Percentiles rank a stretch among this genome's conserved stretches.
phyloP scores from a whole-genome alignment of 2,888 invertebrate species.

The Cecidostiba fungosa region DNA sequence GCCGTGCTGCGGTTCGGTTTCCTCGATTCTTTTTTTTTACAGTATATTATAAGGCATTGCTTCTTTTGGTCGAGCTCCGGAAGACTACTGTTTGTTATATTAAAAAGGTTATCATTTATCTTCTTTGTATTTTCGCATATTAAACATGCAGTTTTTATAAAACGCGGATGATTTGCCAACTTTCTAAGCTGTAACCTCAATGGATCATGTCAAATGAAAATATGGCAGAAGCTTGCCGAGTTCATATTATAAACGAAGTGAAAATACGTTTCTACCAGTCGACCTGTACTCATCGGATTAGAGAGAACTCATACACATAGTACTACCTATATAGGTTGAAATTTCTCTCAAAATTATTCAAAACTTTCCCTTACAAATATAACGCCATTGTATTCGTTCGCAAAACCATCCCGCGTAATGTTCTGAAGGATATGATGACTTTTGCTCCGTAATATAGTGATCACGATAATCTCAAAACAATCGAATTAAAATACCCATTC shows the following conservation, averaged over 20 bases:
- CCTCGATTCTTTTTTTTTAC: not conserved
- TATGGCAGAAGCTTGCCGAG: not conserved
- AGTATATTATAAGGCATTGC: not conserved
- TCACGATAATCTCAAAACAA: not conserved
- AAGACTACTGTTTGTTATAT: too few species aligned
- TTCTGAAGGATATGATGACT: not conserved
- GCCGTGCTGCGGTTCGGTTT: not conserved
- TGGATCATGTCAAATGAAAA: not conserved
- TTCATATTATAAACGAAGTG: not conserved
- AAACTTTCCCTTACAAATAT: conserved; percentile 10
- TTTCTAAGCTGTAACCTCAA: not conserved
- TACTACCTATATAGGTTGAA: not conserved
- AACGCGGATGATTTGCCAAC: not conserved
- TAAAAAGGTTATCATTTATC: too few species aligned
- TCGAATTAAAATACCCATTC: not conserved
- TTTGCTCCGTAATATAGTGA: not conserved
- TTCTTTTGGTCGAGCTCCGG: not conserved
- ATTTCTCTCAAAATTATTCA: conserved; percentile 14
- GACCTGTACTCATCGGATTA: not conserved
- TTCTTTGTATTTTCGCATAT: too few species aligned
- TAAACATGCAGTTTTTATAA: not conserved
- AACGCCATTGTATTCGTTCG: not conserved
- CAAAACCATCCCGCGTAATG: not conserved
- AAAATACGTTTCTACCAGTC: not conserved
- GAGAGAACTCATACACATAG: not conserved